Evolutionary conservation across 1,140 invertebrate species (phyloP).

Genomic region (Eurosta solidaginis): DNA sequence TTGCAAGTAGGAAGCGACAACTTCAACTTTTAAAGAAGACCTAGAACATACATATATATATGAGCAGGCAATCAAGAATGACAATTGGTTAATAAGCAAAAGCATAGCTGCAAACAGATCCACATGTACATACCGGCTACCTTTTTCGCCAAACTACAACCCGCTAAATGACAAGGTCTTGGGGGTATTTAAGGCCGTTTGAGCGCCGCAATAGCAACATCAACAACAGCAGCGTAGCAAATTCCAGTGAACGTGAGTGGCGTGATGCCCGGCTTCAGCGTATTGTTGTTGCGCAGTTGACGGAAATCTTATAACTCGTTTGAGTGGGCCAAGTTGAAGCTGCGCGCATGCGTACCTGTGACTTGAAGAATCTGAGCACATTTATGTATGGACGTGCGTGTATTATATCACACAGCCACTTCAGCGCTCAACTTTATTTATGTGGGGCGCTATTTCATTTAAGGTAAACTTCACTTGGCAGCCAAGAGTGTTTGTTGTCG

Average conservation of each 20-base stretch:
- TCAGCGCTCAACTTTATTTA: background rate
- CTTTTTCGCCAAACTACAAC: background rate
- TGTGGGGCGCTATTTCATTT: background rate
- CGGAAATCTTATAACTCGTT: constrained; percentile 5
- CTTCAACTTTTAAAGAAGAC: background rate
- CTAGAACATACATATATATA: background rate
- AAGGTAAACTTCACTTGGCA: background rate
- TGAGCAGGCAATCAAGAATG: too few relatives aligned
- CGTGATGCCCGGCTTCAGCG: constrained; percentile 11
- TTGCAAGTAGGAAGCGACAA: background rate
- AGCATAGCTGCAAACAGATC: background rate
- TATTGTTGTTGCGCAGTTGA: constrained; percentile 14
- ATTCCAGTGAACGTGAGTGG: background rate
- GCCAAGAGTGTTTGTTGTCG: background rate
- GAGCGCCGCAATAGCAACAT: too few relatives aligned
- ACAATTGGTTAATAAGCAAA: background rate
- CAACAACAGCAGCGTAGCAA: background rate
- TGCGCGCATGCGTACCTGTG: constrained; percentile 18
- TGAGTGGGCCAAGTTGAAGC: constrained; percentile 19
- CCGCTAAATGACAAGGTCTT: background rate
- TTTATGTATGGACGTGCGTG: background rate
- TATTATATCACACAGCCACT: too few relatives aligned
- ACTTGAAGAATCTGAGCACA: background rate
- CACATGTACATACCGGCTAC: background rate
- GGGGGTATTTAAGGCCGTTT: background rate